These are phyloP conservation scores for Pachyrhynchus sulphureomaculatus DNA, from an alignment of 1,140 invertebrate genomes.

Conservation along the genomic window DNA sequence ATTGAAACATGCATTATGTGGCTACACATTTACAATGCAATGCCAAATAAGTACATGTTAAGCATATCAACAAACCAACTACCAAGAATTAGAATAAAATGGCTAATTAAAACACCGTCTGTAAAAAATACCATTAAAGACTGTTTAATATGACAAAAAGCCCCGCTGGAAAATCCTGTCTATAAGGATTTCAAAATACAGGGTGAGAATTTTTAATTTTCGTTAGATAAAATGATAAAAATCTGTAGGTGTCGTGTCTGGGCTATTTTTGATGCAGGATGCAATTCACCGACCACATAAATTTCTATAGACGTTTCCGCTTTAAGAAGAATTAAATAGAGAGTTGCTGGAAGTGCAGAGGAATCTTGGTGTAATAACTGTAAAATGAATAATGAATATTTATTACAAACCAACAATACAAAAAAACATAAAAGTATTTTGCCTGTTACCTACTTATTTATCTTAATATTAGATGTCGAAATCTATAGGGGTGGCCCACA, in stretches of 20 bases:
- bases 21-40: neutral
- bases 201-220: constrained; percentile 32
- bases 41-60: neutral
- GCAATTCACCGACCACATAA: constrained; percentile 27
- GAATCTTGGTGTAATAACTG: no score
- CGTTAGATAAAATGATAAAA: constrained; percentile 21
- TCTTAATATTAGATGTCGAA: no score
- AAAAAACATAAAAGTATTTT: no score
- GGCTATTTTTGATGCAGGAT: constrained; percentile 27
- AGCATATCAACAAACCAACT: neutral
- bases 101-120: constrained; percentile 14
- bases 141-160: constrained; percentile 16
- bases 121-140: neutral
- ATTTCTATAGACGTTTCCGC: constrained; percentile 28
- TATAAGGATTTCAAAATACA: constrained; percentile 12
- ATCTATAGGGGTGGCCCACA: no score
- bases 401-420: no score
- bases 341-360: no score
- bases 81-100: constrained; percentile 4
- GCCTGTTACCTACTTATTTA: no score
- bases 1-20: neutral
- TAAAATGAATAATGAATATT: neutral
- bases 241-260: constrained; percentile 10
- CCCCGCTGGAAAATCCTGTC: constrained; percentile 19
- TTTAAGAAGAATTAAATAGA: constrained; percentile 26